A percentile compares a stretch with the other conserved stretches of the same genome.
Conservation (phyloP, 2,797 vertebrate genomes). For the Iguana delicatissima region DNA sequence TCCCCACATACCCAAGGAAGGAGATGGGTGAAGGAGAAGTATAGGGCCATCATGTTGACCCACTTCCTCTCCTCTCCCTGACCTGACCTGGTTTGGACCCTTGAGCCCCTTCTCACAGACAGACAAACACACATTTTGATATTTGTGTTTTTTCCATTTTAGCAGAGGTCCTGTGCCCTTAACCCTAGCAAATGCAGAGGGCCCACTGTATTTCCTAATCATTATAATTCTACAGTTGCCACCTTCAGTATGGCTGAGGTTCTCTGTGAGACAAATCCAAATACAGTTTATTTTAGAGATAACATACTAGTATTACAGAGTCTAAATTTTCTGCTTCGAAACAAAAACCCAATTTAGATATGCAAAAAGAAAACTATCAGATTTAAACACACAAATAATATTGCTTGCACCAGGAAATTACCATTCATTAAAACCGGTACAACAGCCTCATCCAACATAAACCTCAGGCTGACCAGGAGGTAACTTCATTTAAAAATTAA, state of each 20-base stretch:
- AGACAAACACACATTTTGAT: no score
- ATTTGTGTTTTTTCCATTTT: no score
- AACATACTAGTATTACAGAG: neutral
- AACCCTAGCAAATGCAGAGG: no score
- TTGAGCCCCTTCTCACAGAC: no score
- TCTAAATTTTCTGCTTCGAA: neutral
- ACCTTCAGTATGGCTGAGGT: neutral
- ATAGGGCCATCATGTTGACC: no score
- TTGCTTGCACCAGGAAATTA: constrained; percentile 51
- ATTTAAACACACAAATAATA: neutral
- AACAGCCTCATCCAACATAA: constrained; percentile 60
- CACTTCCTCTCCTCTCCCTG: no score
- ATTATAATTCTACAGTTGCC: constrained; percentile 29
- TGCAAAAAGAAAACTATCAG: constrained; percentile 31
- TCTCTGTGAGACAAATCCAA: constrained; percentile 3
- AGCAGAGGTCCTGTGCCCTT: no score
- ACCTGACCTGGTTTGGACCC: no score
- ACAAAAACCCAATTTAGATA: constrained; percentile 37
- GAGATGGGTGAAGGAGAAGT: no score
- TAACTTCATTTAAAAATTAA: constrained; percentile 71
- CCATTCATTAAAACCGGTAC: constrained; percentile 49
- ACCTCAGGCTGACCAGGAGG: constrained; percentile 49
- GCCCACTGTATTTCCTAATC: neutral
- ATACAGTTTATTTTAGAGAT: constrained; percentile 4
- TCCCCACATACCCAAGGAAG: no score